These are phyloP conservation scores for Eurytoma californica DNA, from an alignment of 2,888 invertebrate species.

Conservation along the genomic window DNA sequence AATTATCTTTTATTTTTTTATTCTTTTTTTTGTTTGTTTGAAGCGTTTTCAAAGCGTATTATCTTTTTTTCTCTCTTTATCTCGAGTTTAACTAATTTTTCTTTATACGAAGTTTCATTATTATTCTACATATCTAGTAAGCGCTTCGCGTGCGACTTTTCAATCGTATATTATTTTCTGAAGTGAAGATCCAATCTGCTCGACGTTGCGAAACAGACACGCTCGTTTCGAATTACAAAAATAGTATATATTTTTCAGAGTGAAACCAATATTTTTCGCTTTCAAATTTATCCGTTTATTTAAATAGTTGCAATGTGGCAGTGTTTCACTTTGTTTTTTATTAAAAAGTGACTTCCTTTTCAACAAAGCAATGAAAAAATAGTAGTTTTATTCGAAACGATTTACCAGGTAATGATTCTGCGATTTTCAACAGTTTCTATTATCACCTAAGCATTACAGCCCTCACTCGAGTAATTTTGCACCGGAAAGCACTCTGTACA, in stretches of 20 bases:
- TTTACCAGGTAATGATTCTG: too few relatives aligned
- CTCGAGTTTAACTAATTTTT: slow-evolving; percentile 22
- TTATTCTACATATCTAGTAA: not conserved
- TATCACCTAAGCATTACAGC: too few relatives aligned
- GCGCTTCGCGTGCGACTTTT: not conserved
- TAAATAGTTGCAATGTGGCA: slow-evolving; percentile 50
- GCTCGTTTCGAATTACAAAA: not conserved
- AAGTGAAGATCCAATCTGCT: not conserved
- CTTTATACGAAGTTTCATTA: slow-evolving; percentile 11
- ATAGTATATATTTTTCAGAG: slow-evolving; percentile 18
- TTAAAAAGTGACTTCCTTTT: too few relatives aligned
- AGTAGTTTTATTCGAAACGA: too few relatives aligned
- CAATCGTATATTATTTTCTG: not conserved
- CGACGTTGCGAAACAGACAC: not conserved
- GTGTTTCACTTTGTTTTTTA: slow-evolving; percentile 31
- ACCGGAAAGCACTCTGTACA: too few relatives aligned
- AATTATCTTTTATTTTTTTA: too few relatives aligned
- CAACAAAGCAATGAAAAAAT: too few relatives aligned
- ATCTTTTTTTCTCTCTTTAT: slow-evolving; percentile 34
- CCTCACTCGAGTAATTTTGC: too few relatives aligned
- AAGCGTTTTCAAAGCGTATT: slow-evolving; percentile 56
- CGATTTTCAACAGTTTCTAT: too few relatives aligned
- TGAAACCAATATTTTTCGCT: slow-evolving; percentile 11
- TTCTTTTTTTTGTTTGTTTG: slow-evolving; percentile 45
- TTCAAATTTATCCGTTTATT: not conserved